Percentiles rank a stretch among this genome's conserved stretches.
phyloP scores from a whole-genome alignment of 1,140 invertebrate genomes.

The Aphaenogaster rudis region DNA sequence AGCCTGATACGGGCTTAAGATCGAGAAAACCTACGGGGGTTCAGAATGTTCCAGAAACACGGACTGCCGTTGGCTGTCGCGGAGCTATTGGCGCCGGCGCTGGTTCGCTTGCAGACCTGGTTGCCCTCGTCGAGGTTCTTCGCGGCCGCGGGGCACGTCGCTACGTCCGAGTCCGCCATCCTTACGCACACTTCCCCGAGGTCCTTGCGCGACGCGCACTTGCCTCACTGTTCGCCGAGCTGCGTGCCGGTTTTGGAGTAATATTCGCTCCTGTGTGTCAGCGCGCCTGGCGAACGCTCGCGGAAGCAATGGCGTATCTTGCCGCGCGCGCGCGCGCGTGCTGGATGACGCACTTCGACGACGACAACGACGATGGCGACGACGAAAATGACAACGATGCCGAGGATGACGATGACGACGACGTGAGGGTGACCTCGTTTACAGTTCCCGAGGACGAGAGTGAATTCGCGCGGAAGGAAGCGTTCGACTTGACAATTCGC shows the following conservation, averaged over 20 bases:
- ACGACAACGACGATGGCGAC: slow-evolving; percentile 6
- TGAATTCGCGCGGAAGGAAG: neutral
- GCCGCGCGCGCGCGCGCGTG: slow-evolving; percentile 11
- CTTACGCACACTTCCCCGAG: slow-evolving; percentile 62
- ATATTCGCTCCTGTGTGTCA: slow-evolving; percentile 10
- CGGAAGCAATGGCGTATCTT: slow-evolving; percentile 49
- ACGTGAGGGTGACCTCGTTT: neutral
- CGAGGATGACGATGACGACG: neutral
- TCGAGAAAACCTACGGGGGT: slow-evolving; percentile 79
- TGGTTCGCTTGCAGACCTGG: slow-evolving; percentile 75
- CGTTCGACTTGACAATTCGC: slow-evolving; percentile 26
- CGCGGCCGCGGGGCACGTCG: slow-evolving; percentile 62
- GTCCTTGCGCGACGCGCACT: slow-evolving; percentile 60
- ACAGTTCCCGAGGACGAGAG: neutral
- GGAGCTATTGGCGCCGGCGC: slow-evolving; percentile 38
- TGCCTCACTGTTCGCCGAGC: slow-evolving; percentile 39
- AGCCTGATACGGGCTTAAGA: too few relatives aligned
- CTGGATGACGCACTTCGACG: slow-evolving; percentile 12
- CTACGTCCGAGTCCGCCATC: slow-evolving; percentile 74
- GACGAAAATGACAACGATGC: neutral
- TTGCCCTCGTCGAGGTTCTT: slow-evolving; percentile 66
- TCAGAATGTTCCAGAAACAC: slow-evolving; percentile 84
- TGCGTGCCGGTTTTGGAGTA: neutral
- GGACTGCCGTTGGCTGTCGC: slow-evolving; percentile 72
- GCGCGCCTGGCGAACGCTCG: slow-evolving; percentile 41